A percentile compares a stretch with the other conserved stretches of the same genome.
Conservation (phyloP, 1,140 invertebrate species). For the Centruroides vittatus region DNA sequence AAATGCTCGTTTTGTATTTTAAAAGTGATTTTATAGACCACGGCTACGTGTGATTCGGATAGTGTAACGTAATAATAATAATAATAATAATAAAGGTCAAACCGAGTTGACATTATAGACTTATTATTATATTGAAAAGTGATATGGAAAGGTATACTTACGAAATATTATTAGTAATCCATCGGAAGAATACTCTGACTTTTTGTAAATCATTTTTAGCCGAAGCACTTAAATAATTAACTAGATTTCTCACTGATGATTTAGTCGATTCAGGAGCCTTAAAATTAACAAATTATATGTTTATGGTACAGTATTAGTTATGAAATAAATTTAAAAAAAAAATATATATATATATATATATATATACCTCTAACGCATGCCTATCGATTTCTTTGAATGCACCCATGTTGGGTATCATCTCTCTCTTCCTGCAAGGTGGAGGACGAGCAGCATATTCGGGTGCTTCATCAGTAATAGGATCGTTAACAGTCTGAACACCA, state of each 20-base stretch:
- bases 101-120: too few relatives aligned
- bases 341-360: too few relatives aligned
- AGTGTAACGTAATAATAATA: too few relatives aligned
- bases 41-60: too few relatives aligned
- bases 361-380: constrained; percentile 16
- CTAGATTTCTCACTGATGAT: constrained; percentile 12
- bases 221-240: constrained; percentile 16
- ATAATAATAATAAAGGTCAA: too few relatives aligned
- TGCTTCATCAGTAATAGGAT: constrained; percentile 24
- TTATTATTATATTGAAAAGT: too few relatives aligned
- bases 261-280: constrained; percentile 14
- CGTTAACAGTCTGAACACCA: constrained; percentile 24
- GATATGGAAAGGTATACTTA: neutral
- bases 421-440: constrained; percentile 22
- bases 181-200: constrained; percentile 24
- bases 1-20: too few relatives aligned
- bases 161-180: constrained; percentile 26
- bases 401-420: constrained; percentile 19
- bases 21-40: too few relatives aligned
- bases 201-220: constrained; percentile 22
- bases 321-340: too few relatives aligned
- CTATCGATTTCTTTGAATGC: constrained; percentile 19
- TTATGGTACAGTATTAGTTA: too few relatives aligned
- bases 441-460: constrained; percentile 25
- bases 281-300: constrained; percentile 3